Evolutionary conservation across 1,140 invertebrate genomes (phyloP), one percentile per base, ranked within the genome.

Genomic region (Drosophila tani): DNA sequence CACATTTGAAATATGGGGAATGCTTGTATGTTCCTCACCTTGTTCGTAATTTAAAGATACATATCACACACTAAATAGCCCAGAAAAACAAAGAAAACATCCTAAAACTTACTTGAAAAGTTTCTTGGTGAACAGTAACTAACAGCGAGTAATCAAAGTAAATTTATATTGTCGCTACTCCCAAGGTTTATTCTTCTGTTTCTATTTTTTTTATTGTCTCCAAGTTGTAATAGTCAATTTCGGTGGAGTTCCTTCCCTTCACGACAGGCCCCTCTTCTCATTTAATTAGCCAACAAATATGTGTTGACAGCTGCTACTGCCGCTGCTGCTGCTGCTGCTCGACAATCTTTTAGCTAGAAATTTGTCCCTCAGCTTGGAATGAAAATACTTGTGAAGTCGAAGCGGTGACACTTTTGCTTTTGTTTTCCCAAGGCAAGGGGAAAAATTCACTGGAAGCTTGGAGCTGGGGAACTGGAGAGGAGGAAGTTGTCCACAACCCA

Each of bases 361-460:
- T 76, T 78, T 55, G 57, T 74, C 17, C 56, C 60, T 56, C 49
- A 60, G 71, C 76, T 80, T 57, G 62, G 47, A 63, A 74, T 70
- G 65, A 73, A 82, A 85, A 57, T 63, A 76, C 73, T 71, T 60
- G 63, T 27, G 58, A 64, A 47, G 57, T 68, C 43, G 32, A 43
- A 50, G 65, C 24, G 56, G 47, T 57, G 76, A 83, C 84, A 87
- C 84, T 87, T 87, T 87, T 87, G 84, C 73, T 88, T 88, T 88
- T 88, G 62, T 80, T 80, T 73, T 65, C 32, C n/a, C 38, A 66
- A 43, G 15, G 49, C 14, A n/a, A 38, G 17, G 49, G 9, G 21
- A 3, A 9, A 27, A 59, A 76, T 76, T 77, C 57, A 7, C 56
- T 75, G 57, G 69, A 75, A 75, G 58, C 27, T 56, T 9, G 17